Evolutionary conservation across 2,888 invertebrate species (phyloP).

Genomic region (Allygus modestus): DNA sequence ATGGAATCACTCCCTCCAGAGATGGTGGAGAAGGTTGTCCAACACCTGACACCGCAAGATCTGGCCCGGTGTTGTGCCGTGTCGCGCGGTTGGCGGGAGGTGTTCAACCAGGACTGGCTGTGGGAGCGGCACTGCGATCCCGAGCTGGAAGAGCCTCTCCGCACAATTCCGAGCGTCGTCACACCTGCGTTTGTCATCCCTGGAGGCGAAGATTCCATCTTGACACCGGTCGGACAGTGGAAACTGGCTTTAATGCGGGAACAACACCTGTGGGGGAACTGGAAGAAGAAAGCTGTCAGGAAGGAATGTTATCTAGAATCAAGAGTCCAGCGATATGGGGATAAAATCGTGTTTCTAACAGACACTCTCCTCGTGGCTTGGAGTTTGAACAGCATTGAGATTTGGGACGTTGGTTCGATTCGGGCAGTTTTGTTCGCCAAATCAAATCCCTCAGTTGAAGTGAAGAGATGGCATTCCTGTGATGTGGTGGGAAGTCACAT

Average conservation of each 20-base stretch:
- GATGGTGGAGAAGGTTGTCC: background rate
- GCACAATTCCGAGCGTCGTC: background rate
- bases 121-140: background rate
- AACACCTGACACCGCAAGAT: background rate
- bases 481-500: background rate
- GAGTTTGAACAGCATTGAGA: background rate
- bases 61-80: background rate
- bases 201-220: background rate
- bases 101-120: constrained; percentile 5
- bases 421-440: background rate
- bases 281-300: background rate
- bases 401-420: background rate
- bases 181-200: background rate
- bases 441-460: background rate
- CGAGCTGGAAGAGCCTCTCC: background rate
- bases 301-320: too few species aligned
- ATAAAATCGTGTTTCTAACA: background rate
- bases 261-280: background rate
- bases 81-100: background rate
- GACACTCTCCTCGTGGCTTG: background rate
- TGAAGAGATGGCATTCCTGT: background rate
- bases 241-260: background rate
- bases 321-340: too few species aligned
- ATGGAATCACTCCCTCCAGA: background rate
- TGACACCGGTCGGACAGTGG: background rate